Evolutionary conservation across 2,797 vertebrate species (phyloP), one percentile per base, ranked within the genome.

Genomic region (Caiman crocodilus): DNA sequence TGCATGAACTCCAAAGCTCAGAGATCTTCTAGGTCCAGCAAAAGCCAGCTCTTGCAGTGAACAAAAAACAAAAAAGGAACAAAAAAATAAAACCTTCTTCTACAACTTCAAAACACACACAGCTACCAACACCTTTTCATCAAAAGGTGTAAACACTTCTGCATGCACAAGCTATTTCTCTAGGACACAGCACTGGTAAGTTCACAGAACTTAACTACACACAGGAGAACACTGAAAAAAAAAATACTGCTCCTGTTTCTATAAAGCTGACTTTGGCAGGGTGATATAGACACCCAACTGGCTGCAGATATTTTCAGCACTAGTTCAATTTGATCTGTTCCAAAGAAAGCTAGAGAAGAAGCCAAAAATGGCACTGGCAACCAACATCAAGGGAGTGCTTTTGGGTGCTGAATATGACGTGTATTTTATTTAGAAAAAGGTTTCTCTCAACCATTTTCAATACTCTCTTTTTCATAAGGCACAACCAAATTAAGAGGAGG

Each of bases 341-440:
- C 90, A 88, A 96, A 93, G 32, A 90, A 65, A 65, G 57, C 71
- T 77, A 90, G 85, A 95, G 91, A 89, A 94, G 81, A 95, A 91
- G 95, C 93, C 93, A 95, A 96, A 96, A 96, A 95, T 93, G 94
- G 93, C 91, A 96, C 42, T 50, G 6, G 10, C 42, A 50, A 50
- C 42, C 42, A 50, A 3, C 42, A 50, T 50, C 56, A 84, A 50
- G 6, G 17, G 42, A 50, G 42, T 50, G 28, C 15, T 11, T 60
- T 60, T 81, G 59, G 18, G 23, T 59, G 78, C 23, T 4, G 35
- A 58, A 6, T 87, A 78, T 87, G 6, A 55, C 18, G 2, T 4
- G 28, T 4, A 12, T 42, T 71, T 32, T 32, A 35, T 71, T 71
- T 25, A 71, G 42, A 71, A 42, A 23, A 35, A 25, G 23, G 20